Evolutionary conservation across 2,113 vertebrate genomes (phyloP).

Genomic region (Felis chaus): DNA sequence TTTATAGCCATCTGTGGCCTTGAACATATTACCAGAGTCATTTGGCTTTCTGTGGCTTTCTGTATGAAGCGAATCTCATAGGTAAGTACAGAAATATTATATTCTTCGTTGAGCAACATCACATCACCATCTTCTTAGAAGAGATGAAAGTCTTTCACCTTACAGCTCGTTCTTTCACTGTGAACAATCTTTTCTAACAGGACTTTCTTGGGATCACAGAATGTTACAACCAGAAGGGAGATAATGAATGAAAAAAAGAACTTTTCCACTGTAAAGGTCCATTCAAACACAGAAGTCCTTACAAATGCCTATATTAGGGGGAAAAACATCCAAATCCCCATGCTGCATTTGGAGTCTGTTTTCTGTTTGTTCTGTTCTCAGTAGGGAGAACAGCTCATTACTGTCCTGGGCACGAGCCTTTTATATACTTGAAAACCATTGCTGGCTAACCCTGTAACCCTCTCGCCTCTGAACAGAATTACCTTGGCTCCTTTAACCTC

Average conservation of each 20-base stretch:
- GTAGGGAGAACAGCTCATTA: not conserved
- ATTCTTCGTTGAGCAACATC: not conserved
- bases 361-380: constrained; percentile 47
- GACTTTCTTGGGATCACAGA: not conserved
- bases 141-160: not conserved
- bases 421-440: constrained; percentile 15
- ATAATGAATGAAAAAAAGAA: not conserved
- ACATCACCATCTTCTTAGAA: not conserved
- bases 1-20: not conserved
- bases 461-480: not conserved
- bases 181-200: not conserved
- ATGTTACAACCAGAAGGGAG: not conserved
- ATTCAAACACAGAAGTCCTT: constrained; percentile 9
- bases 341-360: not conserved
- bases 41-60: not conserved
- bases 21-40: not conserved
- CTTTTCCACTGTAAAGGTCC: not conserved
- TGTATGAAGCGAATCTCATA: not conserved
- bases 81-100: not conserved
- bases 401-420: not conserved
- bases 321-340: not conserved
- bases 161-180: not conserved
- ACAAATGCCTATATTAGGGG: not conserved
- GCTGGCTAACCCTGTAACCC: not conserved
- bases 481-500: not conserved